A percentile compares a stretch with the other conserved stretches of the same genome.
phyloP scores from a whole-genome alignment of 1,140 invertebrate genomes.

The Neodiprion fabricii region DNA sequence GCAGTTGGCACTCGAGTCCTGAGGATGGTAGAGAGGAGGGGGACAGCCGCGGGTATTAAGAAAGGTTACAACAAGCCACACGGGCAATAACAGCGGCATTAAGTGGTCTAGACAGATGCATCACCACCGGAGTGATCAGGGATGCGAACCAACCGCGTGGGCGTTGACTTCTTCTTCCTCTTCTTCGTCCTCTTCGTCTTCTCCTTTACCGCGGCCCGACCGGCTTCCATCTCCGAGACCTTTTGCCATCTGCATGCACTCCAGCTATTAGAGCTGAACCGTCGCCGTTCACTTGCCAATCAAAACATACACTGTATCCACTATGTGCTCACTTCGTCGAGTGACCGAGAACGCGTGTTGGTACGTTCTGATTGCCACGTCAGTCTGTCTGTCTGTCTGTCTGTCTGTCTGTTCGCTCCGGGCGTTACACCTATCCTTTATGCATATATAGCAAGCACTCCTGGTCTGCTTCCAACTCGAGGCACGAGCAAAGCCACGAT shows the following conservation, averaged over 20 bases:
- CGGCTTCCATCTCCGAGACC: too few relatives aligned
- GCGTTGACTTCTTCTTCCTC: constrained; percentile 37
- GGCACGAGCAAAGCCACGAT: too few relatives aligned
- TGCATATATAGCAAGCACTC: too few relatives aligned
- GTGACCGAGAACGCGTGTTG: constrained; percentile 32
- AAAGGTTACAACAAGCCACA: constrained; percentile 9
- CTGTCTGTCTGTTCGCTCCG: constrained; percentile 25
- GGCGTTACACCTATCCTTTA: neutral
- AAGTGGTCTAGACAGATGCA: constrained; percentile 17
- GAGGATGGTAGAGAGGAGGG: too few relatives aligned
- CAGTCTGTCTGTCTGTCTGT: constrained; percentile 28
- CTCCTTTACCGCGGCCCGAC: too few relatives aligned
- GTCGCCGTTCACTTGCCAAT: constrained; percentile 51
- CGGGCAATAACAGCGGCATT: constrained; percentile 12
- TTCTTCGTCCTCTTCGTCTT: too few relatives aligned
- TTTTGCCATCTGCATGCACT: too few relatives aligned
- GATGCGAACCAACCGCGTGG: constrained; percentile 23
- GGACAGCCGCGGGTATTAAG: neutral
- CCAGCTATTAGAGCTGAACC: too few relatives aligned
- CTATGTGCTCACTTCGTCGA: constrained; percentile 22
- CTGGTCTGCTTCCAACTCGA: too few relatives aligned
- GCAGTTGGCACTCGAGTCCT: too few relatives aligned
- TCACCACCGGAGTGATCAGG: constrained; percentile 8
- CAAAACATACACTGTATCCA: constrained; percentile 40
- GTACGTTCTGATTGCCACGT: constrained; percentile 27